Conservation (phyloP, 92 coral and sea anemone genomes). For the Pocillopora grandis region DNA sequence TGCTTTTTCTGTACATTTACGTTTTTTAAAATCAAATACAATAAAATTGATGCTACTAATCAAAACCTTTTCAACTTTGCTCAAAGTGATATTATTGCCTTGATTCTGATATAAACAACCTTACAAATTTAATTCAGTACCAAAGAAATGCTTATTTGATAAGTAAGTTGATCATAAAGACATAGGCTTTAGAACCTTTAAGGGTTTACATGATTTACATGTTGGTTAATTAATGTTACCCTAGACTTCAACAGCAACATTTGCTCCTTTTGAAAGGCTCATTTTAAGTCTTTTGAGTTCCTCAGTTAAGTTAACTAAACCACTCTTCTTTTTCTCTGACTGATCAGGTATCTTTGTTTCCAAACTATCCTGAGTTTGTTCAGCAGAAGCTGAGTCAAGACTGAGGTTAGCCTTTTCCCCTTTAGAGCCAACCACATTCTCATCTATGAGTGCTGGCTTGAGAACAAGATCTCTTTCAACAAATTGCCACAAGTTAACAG, state of each 20-base stretch:
- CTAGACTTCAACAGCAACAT: constrained; percentile 31
- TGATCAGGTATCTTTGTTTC: not conserved
- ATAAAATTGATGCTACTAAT: too few relatives aligned
- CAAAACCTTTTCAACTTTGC: too few relatives aligned
- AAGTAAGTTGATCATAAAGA: too few relatives aligned
- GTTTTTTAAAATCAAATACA: too few relatives aligned
- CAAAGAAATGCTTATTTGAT: too few relatives aligned
- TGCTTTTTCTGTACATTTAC: too few relatives aligned
- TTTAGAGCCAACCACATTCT: not conserved
- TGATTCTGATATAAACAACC: too few relatives aligned
- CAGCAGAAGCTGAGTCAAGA: too few relatives aligned
- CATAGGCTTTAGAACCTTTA: too few relatives aligned
- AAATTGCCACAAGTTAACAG: constrained; percentile 51
- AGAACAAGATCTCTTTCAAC: constrained; percentile 59
- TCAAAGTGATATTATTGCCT: too few relatives aligned
- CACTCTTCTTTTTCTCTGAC: not conserved
- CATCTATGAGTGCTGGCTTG: constrained; percentile 24
- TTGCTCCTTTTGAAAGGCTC: constrained; percentile 2
- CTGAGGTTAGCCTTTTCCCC: not conserved
- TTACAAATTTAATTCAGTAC: too few relatives aligned
- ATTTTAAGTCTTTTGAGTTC: constrained; percentile 35
- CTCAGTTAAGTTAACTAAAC: constrained; percentile 1
- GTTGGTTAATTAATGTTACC: not conserved
- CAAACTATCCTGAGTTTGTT: not conserved
- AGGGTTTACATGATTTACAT: not conserved